Percentiles rank a stretch among this genome's conserved stretches.
phyloP scores from a whole-genome alignment of 2,888 invertebrate genomes.

The Lomographa bimaculata region DNA sequence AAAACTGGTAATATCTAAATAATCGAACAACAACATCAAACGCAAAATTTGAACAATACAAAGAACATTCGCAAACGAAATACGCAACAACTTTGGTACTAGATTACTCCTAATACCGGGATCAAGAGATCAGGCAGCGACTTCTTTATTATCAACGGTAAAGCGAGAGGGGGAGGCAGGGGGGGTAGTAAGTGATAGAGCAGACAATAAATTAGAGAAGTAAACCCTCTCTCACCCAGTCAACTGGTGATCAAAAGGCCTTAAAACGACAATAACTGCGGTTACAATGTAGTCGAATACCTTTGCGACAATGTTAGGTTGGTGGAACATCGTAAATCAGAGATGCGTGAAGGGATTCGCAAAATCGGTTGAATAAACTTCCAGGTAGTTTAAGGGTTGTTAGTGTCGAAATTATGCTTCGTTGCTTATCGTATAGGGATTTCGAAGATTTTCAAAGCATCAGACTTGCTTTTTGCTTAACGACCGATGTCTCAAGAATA shows the following conservation, averaged over 20 bases:
- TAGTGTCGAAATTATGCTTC: too few relatives aligned
- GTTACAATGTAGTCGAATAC: conserved; percentile 26
- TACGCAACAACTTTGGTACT: conserved; percentile 2
- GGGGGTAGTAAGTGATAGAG: conserved; percentile 6
- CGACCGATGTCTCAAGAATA: too few relatives aligned
- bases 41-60: too few relatives aligned
- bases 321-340: conserved; percentile 23
- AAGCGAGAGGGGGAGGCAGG: conserved; percentile 2
- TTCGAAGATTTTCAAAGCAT: too few relatives aligned
- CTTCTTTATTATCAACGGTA: conserved; percentile 17
- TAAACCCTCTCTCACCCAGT: conserved; percentile 26
- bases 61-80: too few relatives aligned
- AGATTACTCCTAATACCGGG: conserved; percentile 7
- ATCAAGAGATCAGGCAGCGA: conserved; percentile 8
- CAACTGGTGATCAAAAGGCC: conserved; percentile 32
- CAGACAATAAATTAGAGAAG: conserved; percentile 23
- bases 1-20: too few relatives aligned
- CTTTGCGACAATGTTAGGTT: conserved; percentile 16
- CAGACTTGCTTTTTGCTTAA: too few relatives aligned
- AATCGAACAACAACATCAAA: too few relatives aligned
- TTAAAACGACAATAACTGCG: conserved; percentile 27
- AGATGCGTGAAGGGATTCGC: conserved; percentile 14
- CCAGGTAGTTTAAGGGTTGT: too few relatives aligned
- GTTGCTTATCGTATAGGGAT: too few relatives aligned
- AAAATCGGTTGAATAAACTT: too few relatives aligned